phyloP scores from a whole-genome alignment of 1,140 invertebrate genomes.

The Euglossa dilemma region DNA sequence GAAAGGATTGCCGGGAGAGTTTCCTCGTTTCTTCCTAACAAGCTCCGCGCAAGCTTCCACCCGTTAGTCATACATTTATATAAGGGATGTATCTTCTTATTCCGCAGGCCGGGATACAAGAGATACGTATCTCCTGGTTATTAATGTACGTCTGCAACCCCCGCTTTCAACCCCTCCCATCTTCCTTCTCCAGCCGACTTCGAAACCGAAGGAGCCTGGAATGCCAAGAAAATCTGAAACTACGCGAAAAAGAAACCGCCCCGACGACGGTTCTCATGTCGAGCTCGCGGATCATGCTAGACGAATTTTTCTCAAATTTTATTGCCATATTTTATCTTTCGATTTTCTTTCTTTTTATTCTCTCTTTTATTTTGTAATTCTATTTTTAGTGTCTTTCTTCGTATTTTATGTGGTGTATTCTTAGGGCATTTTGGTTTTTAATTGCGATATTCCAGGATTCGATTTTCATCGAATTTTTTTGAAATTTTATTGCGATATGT shows the following conservation, averaged over 20 bases:
- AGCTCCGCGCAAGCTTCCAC: constrained; percentile 70
- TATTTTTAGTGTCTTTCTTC: too few species aligned
- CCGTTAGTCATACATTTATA: constrained; percentile 79
- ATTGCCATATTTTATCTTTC: background rate
- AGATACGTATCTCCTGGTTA: constrained; percentile 80
- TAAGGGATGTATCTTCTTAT: constrained; percentile 73
- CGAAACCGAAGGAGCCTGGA: constrained; percentile 60
- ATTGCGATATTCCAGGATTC: too few species aligned
- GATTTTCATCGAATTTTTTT: background rate
- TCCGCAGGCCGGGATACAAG: constrained; percentile 65
- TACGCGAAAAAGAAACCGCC: constrained; percentile 61
- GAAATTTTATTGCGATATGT: background rate
- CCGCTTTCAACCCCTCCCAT: constrained; percentile 40
- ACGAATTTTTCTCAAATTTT: background rate
- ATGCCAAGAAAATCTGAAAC: constrained; percentile 72
- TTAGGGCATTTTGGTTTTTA: too few species aligned
- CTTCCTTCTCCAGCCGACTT: constrained; percentile 4
- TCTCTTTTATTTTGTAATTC: background rate
- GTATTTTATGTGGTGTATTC: too few species aligned
- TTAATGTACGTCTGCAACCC: constrained; percentile 79
- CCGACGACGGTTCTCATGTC: constrained; percentile 68
- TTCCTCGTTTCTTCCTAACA: constrained; percentile 77
- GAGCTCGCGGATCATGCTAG: background rate
- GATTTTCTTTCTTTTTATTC: background rate
- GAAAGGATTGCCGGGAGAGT: constrained; percentile 62